Percentiles rank a stretch among this genome's conserved stretches.
These are phyloP conservation scores for Rhea pennata DNA, from an alignment of 2,113 vertebrate species.

Conservation along the genomic window DNA sequence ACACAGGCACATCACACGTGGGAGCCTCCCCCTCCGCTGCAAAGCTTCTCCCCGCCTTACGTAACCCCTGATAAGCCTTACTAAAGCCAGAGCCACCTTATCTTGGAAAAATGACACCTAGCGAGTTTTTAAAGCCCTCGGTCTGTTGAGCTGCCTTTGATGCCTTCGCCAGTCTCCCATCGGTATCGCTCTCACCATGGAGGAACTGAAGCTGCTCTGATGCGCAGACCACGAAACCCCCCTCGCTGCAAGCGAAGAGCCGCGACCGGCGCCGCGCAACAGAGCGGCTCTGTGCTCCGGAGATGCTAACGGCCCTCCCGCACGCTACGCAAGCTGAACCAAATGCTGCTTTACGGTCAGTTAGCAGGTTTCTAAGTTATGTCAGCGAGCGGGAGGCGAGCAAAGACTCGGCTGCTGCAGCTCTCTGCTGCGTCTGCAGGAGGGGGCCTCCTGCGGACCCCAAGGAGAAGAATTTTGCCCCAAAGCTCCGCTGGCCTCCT, in stretches of 20 bases:
- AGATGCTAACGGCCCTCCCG: not conserved
- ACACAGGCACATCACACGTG: not conserved
- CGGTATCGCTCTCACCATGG: not conserved
- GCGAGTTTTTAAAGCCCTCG: not conserved
- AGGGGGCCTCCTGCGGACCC: too few species aligned
- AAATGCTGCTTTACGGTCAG: not conserved
- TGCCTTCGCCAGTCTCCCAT: not conserved
- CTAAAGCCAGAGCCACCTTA: conserved; percentile 57
- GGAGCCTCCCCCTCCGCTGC: not conserved
- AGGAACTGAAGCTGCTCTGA: not conserved
- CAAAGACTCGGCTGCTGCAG: not conserved
- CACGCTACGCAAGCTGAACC: not conserved
- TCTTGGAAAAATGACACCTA: conserved; percentile 58
- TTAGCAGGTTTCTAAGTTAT: not conserved
- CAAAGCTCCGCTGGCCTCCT: not conserved
- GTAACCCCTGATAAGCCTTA: conserved; percentile 31
- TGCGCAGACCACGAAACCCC: not conserved
- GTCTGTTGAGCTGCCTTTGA: conserved; percentile 29
- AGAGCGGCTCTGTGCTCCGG: not conserved
- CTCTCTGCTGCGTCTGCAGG: too few species aligned
- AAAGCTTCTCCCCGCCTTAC: not conserved
- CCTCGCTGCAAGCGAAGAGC: not conserved
- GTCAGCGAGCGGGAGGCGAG: too few species aligned
- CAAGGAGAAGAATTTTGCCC: not conserved
- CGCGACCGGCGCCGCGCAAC: not conserved